phyloP scores from a whole-genome alignment of 2,113 vertebrate genomes.

The Heterotilapia buettikoferi region DNA sequence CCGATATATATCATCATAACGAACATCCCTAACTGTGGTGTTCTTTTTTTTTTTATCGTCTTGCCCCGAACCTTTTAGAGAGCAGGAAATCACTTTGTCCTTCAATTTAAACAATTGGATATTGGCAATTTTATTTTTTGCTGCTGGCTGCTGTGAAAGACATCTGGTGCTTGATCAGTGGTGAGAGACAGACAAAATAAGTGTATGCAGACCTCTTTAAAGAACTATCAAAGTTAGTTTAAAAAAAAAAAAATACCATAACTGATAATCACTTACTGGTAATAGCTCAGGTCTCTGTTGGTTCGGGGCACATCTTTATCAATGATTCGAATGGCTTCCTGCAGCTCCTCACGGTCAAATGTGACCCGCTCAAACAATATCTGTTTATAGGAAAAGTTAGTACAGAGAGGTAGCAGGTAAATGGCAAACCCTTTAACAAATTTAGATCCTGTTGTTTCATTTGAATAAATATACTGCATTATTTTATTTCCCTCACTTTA shows the following conservation, averaged over 20 bases:
- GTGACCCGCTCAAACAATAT: conserved; percentile 68
- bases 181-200: neutral
- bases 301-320: conserved; percentile 78
- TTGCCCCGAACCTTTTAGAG: neutral
- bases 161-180: neutral
- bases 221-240: neutral
- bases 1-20: neutral
- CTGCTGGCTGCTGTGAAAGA: neutral
- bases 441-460: neutral
- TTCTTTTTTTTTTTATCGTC: neutral
- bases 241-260: neutral
- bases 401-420: neutral
- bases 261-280: conserved; percentile 62
- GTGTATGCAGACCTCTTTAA: neutral
- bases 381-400: conserved; percentile 12
- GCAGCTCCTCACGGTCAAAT: conserved; percentile 67
- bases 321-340: conserved; percentile 74
- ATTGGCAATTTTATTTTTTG: neutral
- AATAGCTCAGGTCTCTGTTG: conserved; percentile 71
- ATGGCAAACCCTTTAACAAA: neutral
- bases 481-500: neutral
- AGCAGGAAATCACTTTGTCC: neutral
- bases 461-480: neutral
- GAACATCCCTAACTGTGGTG: neutral
- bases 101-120: neutral